Evolutionary conservation across 1,140 invertebrate species (phyloP), one percentile per base, ranked within the genome.

Genomic region (Scylla paramamosain): DNA sequence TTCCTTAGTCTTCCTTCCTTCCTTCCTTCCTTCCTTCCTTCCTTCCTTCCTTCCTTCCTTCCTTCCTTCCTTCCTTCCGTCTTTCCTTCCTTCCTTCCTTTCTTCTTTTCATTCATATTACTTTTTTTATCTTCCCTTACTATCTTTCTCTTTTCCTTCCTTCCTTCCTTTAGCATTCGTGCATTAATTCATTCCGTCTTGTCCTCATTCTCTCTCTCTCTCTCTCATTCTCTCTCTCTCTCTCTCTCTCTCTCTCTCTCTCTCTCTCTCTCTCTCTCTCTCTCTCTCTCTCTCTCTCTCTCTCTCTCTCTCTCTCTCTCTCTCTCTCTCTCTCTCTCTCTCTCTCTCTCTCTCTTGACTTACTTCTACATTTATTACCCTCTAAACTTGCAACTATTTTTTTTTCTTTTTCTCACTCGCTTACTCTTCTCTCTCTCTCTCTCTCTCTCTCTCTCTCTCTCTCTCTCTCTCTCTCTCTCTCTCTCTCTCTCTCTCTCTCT

Each of bases 211-310:
- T 89, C 48, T n/a, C 25, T 89, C 25, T 32, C 7, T 89, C 87
- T 32, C 32, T 89, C 87, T 4, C 87, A 39, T 32, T 89, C 46
- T 48, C 48, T 12, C 32, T 89, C 48, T n/a, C 25, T 89, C 25
- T 32, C 7, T 89, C 87, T 32, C 32, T 89, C 87, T 4, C 87
- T 89, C 87, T 89, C 46, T 48, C 48, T 12, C 32, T 89, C 87
- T 89, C 87, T 89, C 87, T 45, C 32, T 89, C 87, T 7, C 32
- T 89, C 32, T 39, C 39, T 28, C 6, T 87, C 29, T 87, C 25
- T n/a, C 20, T 20, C 86, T 87, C 29, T 46, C 31, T 29, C 84
- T 87, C 8, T 39, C 28, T 87, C 3, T 20, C 84, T 39, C 8
- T 39, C 8, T 28, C 8, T 29, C 28, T 28, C 2, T 4, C n/a